These are phyloP conservation scores for Chascanopsetta lugubris DNA, from an alignment of 2,113 vertebrate genomes.

Conservation along the genomic window DNA sequence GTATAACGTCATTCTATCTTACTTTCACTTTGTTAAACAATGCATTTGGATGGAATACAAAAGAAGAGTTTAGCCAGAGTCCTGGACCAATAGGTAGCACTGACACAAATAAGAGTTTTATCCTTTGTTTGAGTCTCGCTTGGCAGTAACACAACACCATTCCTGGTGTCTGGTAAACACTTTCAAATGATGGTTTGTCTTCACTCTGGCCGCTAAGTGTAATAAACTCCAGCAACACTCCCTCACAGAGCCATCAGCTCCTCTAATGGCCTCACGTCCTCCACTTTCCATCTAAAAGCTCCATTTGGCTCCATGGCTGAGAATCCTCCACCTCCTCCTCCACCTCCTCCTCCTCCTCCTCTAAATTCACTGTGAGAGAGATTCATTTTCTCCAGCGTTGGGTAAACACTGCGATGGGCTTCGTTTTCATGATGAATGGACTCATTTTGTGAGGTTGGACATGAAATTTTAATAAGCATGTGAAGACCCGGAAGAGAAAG, in stretches of 20 bases:
- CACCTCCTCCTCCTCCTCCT: neutral
- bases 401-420: conserved; percentile 46
- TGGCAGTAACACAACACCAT: conserved; percentile 9
- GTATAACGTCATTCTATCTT: too few species aligned
- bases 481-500: conserved; percentile 32
- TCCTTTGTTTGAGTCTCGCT: too few species aligned
- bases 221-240: conserved; percentile 24
- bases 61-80: too few species aligned
- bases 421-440: conserved; percentile 55
- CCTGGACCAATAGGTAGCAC: too few species aligned
- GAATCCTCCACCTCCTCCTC: neutral
- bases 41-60: too few species aligned
- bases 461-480: conserved; percentile 65
- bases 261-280: conserved; percentile 47
- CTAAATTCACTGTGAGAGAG: conserved; percentile 13
- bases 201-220: conserved; percentile 35
- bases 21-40: neutral
- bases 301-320: conserved; percentile 16
- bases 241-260: neutral
- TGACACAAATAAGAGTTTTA: too few species aligned
- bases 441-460: conserved; percentile 32
- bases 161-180: conserved; percentile 11
- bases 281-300: conserved; percentile 13
- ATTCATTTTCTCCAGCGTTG: conserved; percentile 33
- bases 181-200: conserved; percentile 29